A percentile compares a stretch with the other conserved stretches of the same genome.
These are phyloP conservation scores for Enteromius viviparus DNA, from an alignment of 2,797 vertebrate genomes.

Conservation along the genomic window DNA sequence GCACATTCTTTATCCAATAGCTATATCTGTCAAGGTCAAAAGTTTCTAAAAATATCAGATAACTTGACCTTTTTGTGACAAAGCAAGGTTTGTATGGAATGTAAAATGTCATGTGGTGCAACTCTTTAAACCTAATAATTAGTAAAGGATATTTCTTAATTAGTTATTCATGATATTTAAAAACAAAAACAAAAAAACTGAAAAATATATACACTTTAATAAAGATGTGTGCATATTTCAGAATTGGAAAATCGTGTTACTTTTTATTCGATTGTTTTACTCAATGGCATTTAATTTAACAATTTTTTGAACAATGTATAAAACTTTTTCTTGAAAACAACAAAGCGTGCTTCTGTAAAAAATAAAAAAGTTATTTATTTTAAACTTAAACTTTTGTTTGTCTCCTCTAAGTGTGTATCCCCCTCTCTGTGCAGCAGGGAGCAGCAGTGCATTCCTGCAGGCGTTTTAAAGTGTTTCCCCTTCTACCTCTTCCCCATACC, in stretches of 20 bases:
- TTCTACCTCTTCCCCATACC: slow-evolving; percentile 39
- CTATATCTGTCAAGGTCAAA: neutral
- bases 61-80: neutral
- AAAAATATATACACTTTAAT: neutral
- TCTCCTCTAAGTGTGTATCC: slow-evolving; percentile 41
- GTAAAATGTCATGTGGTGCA: neutral
- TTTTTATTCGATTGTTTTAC: neutral
- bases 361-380: neutral
- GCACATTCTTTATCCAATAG: neutral
- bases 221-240: neutral
- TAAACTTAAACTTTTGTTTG: neutral
- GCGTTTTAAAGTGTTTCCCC: slow-evolving; percentile 17
- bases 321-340: neutral
- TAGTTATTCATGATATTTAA: neutral
- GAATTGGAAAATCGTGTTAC: neutral
- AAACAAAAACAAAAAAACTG: neutral
- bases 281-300: neutral
- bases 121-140: neutral
- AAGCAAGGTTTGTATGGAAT: neutral
- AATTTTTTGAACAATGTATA: neutral
- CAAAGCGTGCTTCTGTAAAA: neutral
- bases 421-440: slow-evolving; percentile 61
- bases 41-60: neutral
- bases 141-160: neutral
- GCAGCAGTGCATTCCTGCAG: slow-evolving; percentile 60